Base-by-base conservation (phyloP, 1,140 invertebrate genomes). In the Drosophila sulfurigaster region DNA sequence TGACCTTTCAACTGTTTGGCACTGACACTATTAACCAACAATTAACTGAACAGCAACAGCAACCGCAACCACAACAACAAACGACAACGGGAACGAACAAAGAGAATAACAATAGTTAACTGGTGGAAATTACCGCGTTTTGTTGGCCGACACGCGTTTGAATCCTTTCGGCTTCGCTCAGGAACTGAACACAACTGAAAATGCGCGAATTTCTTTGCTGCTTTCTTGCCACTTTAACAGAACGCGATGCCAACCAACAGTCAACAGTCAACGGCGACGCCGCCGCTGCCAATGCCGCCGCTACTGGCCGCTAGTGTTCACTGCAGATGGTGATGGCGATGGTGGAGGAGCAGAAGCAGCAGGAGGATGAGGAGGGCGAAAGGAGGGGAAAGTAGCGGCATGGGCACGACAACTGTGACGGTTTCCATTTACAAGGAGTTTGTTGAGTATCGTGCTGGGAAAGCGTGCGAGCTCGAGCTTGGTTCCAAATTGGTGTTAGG, bases 131-230 rank as follows among this genome's bases (percentile, higher is more conserved):
- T 88, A 88, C 85, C 83, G 80, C 78, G 81, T 74, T 74, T 57
- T 78, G 69, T 58, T 70, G 78, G 69, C 70, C 71, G 81, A 81
- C 81, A 78, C 85, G 85, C 81, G 81, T 88, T 88, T 75, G 85
- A 88, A 89, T 88, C 85, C 85, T 82, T 88, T 88, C 85, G 85
- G 85, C 81, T 83, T 85, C 78, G 81, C 68, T 81, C 74, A 88
- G 78, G 78, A 85, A 88, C 77, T 78, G 60, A 78, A 82, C 78
- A 46, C 46, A 59, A 72, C 69, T 76, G 66, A 78, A 78, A 85
- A 69, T 88, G 81, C 83, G 83, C 83, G 85, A 88, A 88, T 88
- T 88, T 87, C 83, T 89, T 87, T 70, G 77, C 78, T 63, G 66
- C 78, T 81, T 68, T 82, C 79, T 75, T 87, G 81, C 83, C 83